Percentiles rank a stretch among this genome's conserved stretches.
phyloP scores from a whole-genome alignment of 1,140 invertebrate species.

The Leptinotarsa undecemlineata region DNA sequence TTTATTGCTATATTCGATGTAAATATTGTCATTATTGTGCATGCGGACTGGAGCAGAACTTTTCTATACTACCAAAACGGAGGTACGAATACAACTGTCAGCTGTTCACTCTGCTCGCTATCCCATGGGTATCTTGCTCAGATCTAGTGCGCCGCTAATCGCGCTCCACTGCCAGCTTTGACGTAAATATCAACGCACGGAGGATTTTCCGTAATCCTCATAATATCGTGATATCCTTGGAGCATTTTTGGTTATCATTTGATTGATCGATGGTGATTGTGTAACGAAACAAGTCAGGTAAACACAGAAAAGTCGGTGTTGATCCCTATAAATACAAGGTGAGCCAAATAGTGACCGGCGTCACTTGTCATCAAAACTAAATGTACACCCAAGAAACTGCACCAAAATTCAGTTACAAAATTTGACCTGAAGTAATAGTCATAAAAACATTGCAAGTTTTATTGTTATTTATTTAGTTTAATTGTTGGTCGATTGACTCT shows the following conservation, averaged over 20 bases:
- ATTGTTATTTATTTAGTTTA: too few species aligned
- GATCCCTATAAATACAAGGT: too few species aligned
- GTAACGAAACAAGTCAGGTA: too few species aligned
- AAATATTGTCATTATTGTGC: slow-evolving; percentile 28
- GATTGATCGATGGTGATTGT: neutral
- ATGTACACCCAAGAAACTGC: too few species aligned
- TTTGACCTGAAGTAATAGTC: too few species aligned
- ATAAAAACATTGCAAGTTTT: too few species aligned
- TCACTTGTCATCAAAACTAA: too few species aligned
- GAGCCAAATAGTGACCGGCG: too few species aligned
- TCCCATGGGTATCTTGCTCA: slow-evolving; percentile 32
- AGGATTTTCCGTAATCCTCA: slow-evolving; percentile 22
- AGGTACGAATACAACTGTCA: slow-evolving; percentile 22
- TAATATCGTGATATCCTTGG: neutral
- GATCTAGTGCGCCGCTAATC: slow-evolving; percentile 30
- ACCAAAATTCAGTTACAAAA: too few species aligned
- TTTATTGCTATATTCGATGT: slow-evolving; percentile 38
- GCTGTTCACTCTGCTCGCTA: slow-evolving; percentile 28
- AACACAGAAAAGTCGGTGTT: too few species aligned
- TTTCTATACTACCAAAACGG: slow-evolving; percentile 19
- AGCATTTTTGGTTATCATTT: neutral
- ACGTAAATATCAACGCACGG: slow-evolving; percentile 29
- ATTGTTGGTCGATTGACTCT: too few species aligned
- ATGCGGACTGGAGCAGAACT: slow-evolving; percentile 23
- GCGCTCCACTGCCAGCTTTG: slow-evolving; percentile 16